phyloP scores from a whole-genome alignment of 2,888 invertebrate genomes.

The Chrysolina americana region DNA sequence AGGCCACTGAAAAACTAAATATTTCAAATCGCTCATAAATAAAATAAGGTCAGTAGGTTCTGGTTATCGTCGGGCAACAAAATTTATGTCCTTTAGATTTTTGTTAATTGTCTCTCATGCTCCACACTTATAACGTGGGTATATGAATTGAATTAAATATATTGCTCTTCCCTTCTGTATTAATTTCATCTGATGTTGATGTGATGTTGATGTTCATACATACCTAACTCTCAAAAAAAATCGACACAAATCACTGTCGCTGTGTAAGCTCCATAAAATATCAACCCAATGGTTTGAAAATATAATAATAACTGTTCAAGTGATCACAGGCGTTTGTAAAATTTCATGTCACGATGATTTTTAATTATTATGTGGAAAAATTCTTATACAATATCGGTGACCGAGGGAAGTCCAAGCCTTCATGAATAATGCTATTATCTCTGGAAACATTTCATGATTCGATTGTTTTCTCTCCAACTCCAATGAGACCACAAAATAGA shows the following conservation, averaged over 20 bases:
- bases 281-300: not conserved
- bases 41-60: too few relatives aligned
- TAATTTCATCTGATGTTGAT: too few relatives aligned
- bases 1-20: too few relatives aligned
- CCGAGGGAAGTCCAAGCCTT: not conserved
- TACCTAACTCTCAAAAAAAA: not conserved
- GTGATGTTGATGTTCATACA: not conserved
- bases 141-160: too few relatives aligned
- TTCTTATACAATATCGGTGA: conserved; percentile 6
- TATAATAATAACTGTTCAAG: not conserved
- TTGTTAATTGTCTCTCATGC: too few relatives aligned
- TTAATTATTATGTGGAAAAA: not conserved
- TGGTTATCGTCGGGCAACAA: too few relatives aligned
- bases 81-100: too few relatives aligned
- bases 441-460: not conserved
- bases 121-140: too few relatives aligned
- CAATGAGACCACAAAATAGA: not conserved
- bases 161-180: too few relatives aligned
- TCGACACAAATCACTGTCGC: not conserved
- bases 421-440: not conserved
- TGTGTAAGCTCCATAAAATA: not conserved
- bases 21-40: too few relatives aligned
- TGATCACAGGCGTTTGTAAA: not conserved
- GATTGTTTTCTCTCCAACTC: not conserved
- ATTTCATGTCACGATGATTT: not conserved